Evolutionary conservation across 2,797 vertebrate species (phyloP), one percentile per base, ranked within the genome.

Genomic region (Sebastes matsubarae): DNA sequence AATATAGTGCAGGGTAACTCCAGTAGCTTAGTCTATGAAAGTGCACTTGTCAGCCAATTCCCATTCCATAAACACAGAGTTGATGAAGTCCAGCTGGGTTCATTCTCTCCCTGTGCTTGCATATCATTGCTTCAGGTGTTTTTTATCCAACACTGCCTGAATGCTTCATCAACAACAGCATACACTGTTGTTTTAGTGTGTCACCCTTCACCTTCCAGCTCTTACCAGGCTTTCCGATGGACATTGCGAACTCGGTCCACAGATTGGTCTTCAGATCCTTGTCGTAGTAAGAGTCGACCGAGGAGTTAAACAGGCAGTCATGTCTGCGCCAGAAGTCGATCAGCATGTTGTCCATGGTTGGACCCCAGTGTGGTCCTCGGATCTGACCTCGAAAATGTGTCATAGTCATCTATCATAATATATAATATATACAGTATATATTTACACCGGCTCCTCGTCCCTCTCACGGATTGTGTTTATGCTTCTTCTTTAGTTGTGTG

Each of bases 261-360:
- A 86, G 84, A 42, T 68, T 75, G 1, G 67, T 76, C 79, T 88
- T 90, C 38, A 87, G 5, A 0, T 82, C 72, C 16, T 76, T 83
- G 68, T 90, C 77, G 58, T 81, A 76, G 63, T 86, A 88, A 55
- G 79, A 76, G 25, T 80, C 79, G 1, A 68, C 38, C 3, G 82
- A 80, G 4, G 87, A 86, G 22, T 87, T 89, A 64, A 86, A 89
- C 2, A 89, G 85, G 16, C 85, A 86, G 6, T 86, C 85, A 8
- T 87, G 83, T 75, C 22, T 79, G 36, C 77, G 70, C 85, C 87
- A 87, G 79, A 89, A 89, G 4, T 90, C 89, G 12, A 90, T 88
- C 30, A 88, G 71, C 74, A 82, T 57, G 74, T 77, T 84, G 72
- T 89, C 89, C 87, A 85, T 82, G 0, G 72, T 16, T 0, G 78